Percentiles rank a stretch among this genome's conserved stretches.
Conservation (phyloP, 1,140 invertebrate genomes). For the Drosophila bocki region DNA sequence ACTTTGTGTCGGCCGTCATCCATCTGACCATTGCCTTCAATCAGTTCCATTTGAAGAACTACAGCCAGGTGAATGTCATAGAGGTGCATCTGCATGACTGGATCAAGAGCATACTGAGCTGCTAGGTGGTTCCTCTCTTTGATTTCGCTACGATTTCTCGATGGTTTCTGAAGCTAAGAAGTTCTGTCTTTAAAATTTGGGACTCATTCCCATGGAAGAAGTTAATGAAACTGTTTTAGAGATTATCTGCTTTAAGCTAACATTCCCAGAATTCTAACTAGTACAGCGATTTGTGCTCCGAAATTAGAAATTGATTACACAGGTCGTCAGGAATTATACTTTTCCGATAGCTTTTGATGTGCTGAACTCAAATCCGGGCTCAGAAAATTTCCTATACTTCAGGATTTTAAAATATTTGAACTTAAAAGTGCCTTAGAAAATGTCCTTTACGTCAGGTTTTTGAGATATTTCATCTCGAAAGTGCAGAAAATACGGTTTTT, state of each 20-base stretch:
- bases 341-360: too few species aligned
- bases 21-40: conserved; percentile 95
- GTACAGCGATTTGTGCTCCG: neutral
- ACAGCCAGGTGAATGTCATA: conserved; percentile 92
- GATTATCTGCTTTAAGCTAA: neutral
- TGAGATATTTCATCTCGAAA: too few species aligned
- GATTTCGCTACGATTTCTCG: neutral
- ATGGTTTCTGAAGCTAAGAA: neutral
- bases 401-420: too few species aligned
- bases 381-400: too few species aligned
- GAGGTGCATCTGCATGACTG: conserved; percentile 91
- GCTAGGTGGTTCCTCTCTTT: conserved; percentile 14
- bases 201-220: neutral
- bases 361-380: too few species aligned
- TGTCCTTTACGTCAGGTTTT: too few species aligned
- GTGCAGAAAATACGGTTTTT: too few species aligned
- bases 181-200: neutral
- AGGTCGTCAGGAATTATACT: too few species aligned
- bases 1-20: conserved; percentile 95
- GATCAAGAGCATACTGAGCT: conserved; percentile 79
- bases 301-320: too few species aligned
- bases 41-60: conserved; percentile 94
- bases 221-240: neutral
- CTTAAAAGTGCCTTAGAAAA: too few species aligned
- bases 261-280: neutral